Conservation (phyloP, 2,797 vertebrate species). For the Eleutherodactylus coqui region DNA sequence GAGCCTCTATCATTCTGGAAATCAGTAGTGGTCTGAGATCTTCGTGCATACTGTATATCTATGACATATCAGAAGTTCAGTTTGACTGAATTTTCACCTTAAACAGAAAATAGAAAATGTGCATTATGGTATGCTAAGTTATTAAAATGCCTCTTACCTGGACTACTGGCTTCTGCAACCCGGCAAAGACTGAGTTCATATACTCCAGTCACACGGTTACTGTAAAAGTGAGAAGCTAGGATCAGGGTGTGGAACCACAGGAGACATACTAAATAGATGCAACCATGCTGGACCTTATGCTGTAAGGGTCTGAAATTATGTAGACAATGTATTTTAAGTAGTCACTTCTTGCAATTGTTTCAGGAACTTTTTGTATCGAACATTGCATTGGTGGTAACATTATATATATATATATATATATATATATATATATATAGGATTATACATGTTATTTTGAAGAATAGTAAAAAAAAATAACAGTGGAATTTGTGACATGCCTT, state of each 20-base stretch:
- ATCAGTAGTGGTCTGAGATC: no score
- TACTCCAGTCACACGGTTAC: slow-evolving; percentile 94
- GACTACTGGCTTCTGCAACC: slow-evolving; percentile 92
- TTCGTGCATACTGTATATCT: no score
- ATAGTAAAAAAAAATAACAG: no score
- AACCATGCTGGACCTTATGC: background rate
- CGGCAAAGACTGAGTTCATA: slow-evolving; percentile 96
- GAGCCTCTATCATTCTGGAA: background rate
- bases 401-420: background rate
- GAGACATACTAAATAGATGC: background rate
- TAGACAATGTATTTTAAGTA: background rate
- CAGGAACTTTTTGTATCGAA: background rate
- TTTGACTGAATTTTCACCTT: background rate
- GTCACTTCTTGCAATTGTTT: background rate
- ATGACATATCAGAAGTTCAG: background rate
- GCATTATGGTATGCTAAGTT: background rate
- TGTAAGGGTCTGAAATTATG: background rate
- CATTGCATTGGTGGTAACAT: background rate
- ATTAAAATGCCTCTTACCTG: slow-evolving; percentile 78
- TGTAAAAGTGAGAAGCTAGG: slow-evolving; percentile 64
- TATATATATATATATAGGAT: background rate
- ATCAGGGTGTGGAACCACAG: background rate
- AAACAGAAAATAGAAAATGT: background rate
- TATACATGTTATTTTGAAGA: background rate
- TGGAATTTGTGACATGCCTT: no score